Evolutionary conservation across 2,888 invertebrate species (phyloP).

Genomic region (Sylvicola cinctus): DNA sequence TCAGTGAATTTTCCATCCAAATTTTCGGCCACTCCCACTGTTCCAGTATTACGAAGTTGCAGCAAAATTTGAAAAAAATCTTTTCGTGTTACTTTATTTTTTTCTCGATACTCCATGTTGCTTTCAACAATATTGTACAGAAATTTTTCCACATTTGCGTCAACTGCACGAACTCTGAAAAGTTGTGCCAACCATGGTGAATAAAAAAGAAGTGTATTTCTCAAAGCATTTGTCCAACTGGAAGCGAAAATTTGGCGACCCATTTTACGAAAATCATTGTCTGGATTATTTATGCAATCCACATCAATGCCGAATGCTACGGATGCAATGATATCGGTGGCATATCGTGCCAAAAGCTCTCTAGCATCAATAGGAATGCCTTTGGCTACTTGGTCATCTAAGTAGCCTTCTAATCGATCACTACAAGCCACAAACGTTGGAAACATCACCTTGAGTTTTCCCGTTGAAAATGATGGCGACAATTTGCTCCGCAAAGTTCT

Average conservation of each 20-base stretch:
- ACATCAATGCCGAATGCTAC: background rate
- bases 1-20: no score
- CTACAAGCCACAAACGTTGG: slow-evolving; percentile 37
- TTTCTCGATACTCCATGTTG: slow-evolving; percentile 23
- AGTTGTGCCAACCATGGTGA: no score
- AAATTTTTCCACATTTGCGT: slow-evolving; percentile 11
- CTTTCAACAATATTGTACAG: slow-evolving; percentile 22
- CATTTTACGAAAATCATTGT: no score
- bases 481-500: slow-evolving; percentile 38
- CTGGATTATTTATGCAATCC: no score
- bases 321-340: no score
- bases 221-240: no score
- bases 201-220: no score
- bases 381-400: no score
- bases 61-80: slow-evolving; percentile 28
- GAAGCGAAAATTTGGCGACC: no score
- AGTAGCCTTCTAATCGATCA: slow-evolving; percentile 28
- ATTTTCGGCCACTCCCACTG: slow-evolving; percentile 13
- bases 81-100: slow-evolving; percentile 20
- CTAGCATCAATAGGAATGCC: no score
- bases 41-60: slow-evolving; percentile 23
- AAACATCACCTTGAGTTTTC: no score
- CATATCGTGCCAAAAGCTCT: background rate
- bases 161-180: slow-evolving; percentile 5
- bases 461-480: slow-evolving; percentile 39